These are phyloP conservation scores for Sebastes steindachneri DNA, from an alignment of 2,797 vertebrate species.

Conservation along the genomic window DNA sequence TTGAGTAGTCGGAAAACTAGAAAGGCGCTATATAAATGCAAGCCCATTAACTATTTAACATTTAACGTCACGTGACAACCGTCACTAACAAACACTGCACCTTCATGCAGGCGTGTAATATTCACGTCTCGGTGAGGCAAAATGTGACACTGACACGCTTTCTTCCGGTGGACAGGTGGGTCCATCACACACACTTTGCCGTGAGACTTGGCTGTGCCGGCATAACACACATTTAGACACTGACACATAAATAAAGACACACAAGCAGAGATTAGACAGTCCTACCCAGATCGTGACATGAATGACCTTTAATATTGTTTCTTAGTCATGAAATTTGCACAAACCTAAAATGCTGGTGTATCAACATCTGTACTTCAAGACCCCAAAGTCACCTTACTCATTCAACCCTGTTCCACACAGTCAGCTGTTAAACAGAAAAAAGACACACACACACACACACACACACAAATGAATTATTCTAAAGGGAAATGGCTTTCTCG, in stretches of 20 bases:
- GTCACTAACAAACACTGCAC: too few species aligned
- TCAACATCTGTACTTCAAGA: not conserved
- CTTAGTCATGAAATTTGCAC: not conserved
- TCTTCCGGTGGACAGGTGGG: too few species aligned
- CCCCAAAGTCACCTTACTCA: not conserved
- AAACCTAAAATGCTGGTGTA: not conserved
- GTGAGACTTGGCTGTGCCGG: too few species aligned
- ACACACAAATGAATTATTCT: conserved; percentile 64
- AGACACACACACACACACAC: not conserved
- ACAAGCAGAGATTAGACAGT: not conserved
- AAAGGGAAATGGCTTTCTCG: conserved; percentile 36
- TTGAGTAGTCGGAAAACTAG: too few species aligned
- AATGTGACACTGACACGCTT: too few species aligned
- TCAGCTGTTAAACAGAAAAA: not conserved
- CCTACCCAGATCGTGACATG: not conserved
- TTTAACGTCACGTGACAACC: too few species aligned
- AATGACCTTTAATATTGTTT: not conserved
- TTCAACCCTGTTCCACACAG: not conserved
- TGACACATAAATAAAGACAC: not conserved
- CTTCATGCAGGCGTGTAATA: too few species aligned
- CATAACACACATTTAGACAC: not conserved
- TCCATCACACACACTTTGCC: too few species aligned
- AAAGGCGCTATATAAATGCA: too few species aligned
- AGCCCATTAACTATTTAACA: too few species aligned
- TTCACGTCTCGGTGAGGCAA: too few species aligned